Conservation (phyloP, 2,113 vertebrate genomes). For the Laticauda colubrina region DNA sequence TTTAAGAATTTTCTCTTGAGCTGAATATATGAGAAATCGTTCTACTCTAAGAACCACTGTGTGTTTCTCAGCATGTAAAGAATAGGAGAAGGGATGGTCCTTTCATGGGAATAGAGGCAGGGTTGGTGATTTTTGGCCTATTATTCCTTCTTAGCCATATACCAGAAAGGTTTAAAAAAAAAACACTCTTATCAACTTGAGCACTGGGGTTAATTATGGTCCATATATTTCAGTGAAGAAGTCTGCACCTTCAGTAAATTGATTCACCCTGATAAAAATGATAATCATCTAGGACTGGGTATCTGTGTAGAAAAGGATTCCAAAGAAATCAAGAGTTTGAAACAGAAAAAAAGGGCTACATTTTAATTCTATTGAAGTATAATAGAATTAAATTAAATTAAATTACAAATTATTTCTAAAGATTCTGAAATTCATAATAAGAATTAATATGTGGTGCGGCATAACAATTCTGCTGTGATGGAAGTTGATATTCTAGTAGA, state of each 20-base stretch:
- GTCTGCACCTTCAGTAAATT: background rate
- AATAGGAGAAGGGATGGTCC: background rate
- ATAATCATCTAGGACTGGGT: conserved; percentile 4
- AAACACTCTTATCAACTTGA: background rate
- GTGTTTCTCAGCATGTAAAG: background rate
- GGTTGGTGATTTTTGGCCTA: background rate
- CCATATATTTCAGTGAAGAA: background rate
- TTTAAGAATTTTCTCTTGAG: conserved; percentile 20
- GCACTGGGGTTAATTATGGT: background rate
- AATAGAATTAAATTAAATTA: background rate
- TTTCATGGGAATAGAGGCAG: background rate
- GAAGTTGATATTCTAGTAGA: conserved; percentile 66
- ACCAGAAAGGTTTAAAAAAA: background rate
- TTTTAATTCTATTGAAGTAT: conserved; percentile 55
- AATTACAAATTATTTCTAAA: conserved; percentile 41
- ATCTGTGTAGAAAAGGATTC: conserved; percentile 35
- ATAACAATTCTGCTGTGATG: conserved; percentile 59
- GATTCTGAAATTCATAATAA: conserved; percentile 53
- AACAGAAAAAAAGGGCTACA: conserved; percentile 41
- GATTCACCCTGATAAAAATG: background rate
- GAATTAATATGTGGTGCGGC: conserved; percentile 42
- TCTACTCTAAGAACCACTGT: background rate
- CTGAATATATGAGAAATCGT: background rate
- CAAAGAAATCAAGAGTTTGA: conserved; percentile 29
- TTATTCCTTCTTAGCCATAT: background rate